These are phyloP conservation scores for Colaptes auratus DNA, from an alignment of 2,113 vertebrate genomes.

Conservation along the genomic window DNA sequence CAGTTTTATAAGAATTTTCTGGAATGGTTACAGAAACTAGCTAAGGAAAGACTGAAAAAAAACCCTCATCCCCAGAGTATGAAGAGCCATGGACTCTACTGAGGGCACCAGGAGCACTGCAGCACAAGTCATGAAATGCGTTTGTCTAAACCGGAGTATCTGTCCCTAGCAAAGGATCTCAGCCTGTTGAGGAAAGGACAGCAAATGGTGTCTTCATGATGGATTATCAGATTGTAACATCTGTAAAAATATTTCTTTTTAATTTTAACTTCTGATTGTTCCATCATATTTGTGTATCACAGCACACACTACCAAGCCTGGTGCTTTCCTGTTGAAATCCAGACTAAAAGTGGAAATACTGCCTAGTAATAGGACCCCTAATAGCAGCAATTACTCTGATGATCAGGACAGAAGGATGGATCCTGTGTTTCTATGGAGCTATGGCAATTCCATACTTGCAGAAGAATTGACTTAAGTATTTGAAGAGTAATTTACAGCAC, in stretches of 20 bases:
- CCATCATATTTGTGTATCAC: background rate
- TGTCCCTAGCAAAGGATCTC: background rate
- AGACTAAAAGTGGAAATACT: background rate
- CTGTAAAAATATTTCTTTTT: background rate
- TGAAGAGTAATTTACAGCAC: background rate
- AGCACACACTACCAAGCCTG: background rate
- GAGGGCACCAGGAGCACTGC: background rate
- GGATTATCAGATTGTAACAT: background rate
- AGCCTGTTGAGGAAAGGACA: background rate
- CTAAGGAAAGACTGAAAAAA: background rate
- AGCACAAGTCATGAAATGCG: background rate
- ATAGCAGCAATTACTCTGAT: background rate
- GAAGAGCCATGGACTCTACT: background rate
- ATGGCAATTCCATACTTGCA: background rate
- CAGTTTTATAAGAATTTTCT: background rate
- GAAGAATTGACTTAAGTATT: background rate
- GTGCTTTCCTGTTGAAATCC: background rate
- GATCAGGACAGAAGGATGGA: background rate
- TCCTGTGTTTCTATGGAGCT: background rate
- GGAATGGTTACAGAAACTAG: background rate
- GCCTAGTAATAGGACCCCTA: background rate
- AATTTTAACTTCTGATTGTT: background rate
- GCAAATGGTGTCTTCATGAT: background rate
- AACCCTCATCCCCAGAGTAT: background rate
- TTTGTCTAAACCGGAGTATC: background rate